phyloP scores from a whole-genome alignment of 2,797 vertebrate genomes.

The Mastacembelus armatus region DNA sequence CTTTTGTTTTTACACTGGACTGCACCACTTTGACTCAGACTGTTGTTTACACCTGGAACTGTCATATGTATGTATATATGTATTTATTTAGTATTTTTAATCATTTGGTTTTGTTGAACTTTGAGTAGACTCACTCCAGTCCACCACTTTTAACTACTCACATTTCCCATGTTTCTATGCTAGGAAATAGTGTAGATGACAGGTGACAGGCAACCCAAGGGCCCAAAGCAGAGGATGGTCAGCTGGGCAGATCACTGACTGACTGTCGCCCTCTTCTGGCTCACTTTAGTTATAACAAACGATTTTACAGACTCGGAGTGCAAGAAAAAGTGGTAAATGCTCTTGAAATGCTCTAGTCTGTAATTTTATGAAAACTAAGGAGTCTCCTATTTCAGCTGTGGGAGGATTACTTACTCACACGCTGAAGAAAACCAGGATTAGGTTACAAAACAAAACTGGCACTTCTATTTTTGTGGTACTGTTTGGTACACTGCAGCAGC shows the following conservation, averaged over 20 bases:
- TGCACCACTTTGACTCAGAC: neutral
- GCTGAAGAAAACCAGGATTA: neutral
- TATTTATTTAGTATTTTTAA: neutral
- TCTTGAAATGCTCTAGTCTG: neutral
- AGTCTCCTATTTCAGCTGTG: neutral
- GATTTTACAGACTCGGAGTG: neutral
- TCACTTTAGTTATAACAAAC: neutral
- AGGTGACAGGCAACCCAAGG: slow-evolving; percentile 48
- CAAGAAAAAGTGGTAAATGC: neutral
- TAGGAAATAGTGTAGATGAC: neutral
- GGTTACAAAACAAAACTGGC: neutral
- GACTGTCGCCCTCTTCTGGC: slow-evolving; percentile 69
- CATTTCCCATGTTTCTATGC: neutral
- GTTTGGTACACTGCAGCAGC: neutral
- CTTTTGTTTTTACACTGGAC: neutral
- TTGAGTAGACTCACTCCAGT: no score
- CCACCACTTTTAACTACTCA: no score
- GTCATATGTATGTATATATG: neutral
- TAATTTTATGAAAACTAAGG: neutral
- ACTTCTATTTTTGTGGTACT: neutral
- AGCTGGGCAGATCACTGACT: slow-evolving; percentile 4
- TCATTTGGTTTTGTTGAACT: neutral
- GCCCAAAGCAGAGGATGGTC: slow-evolving; percentile 7
- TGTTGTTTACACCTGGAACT: neutral
- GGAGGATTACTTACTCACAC: neutral